Conservation (phyloP, 1,140 invertebrate genomes). For the Mactra quadrangularis region DNA sequence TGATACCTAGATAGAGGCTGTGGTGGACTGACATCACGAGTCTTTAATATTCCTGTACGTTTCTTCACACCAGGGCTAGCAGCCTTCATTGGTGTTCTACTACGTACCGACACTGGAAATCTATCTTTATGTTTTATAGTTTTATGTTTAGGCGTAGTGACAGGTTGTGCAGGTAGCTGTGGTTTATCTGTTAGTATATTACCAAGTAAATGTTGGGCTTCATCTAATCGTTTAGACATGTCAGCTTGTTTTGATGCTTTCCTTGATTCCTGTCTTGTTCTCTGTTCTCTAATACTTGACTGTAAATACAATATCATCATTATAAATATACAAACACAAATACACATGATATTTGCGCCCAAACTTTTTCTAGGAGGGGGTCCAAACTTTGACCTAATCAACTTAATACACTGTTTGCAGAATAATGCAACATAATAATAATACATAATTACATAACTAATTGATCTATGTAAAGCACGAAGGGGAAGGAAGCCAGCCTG, state of each 20-base stretch:
- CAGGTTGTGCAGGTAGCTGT: conserved; percentile 66
- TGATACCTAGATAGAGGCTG: conserved; percentile 7
- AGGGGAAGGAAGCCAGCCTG: too few species aligned
- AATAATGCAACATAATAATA: too few species aligned
- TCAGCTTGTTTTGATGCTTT: conserved; percentile 61
- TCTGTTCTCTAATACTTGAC: conserved; percentile 5
- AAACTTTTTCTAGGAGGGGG: too few species aligned
- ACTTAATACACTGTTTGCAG: too few species aligned
- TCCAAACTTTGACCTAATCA: too few species aligned
- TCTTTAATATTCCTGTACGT: conserved; percentile 23
- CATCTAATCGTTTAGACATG: conserved; percentile 70
- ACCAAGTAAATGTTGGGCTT: conserved; percentile 75
- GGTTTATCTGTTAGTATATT: conserved; percentile 76
- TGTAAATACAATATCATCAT: too few species aligned
- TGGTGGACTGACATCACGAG: conserved; percentile 31
- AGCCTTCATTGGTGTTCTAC: neutral
- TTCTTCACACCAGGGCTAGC: neutral
- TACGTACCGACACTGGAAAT: conserved; percentile 24
- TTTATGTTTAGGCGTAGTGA: conserved; percentile 54
- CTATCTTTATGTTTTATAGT: conserved; percentile 16
- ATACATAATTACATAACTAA: too few species aligned
- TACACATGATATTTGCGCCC: too few species aligned
- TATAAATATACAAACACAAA: too few species aligned
- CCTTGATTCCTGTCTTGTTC: conserved; percentile 63
- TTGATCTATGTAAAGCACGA: too few species aligned